Evolutionary conservation across 2,113 vertebrate species (phyloP), one percentile per base, ranked within the genome.

Genomic region (Vulpes lagopus): DNA sequence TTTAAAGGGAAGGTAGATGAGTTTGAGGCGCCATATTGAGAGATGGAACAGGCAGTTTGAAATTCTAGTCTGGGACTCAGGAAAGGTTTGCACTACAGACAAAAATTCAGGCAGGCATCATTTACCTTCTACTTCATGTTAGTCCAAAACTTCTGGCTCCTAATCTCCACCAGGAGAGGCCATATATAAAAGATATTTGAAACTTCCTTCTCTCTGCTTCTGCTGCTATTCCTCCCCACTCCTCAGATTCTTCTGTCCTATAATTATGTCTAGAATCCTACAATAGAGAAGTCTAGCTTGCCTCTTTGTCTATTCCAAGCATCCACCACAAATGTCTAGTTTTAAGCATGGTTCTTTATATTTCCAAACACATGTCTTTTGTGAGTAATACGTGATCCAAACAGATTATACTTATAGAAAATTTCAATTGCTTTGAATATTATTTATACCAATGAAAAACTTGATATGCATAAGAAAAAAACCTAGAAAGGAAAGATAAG

Each of bases 281-380:
- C 12, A 95, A n/a, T 67, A 79, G 17, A 92, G 60, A 76, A 95
- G 65, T 32, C 5, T 60, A 79, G 14, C 55, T 94, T 80, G 15
- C 16, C 19, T 89, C 64, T 96, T 62, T 82, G 30, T 91, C 55
- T 81, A 60, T 60, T 86, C 23, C 12, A 96, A 93, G 9, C 17
- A 89, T 82, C 81, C 38, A 94, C 16, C 90, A 16, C 82, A 96
- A 84, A 82, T 67, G 11, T 79, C 27, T 32, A 73, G 12, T 95
- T 94, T 95, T 73, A 92, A 79, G 16, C 95, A 92, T 79, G 19
- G 4, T 69, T 85, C 49, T 89, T 96, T 90, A 83, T 84, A 76
- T 69, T 90, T 25, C n/a, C 74, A 84, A 96, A 87, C 49, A 97
- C 16, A 92, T 93, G 30, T 57, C 25, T 60, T 79, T 95, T 96